Percentiles rank a stretch among this genome's conserved stretches.
phyloP scores from a whole-genome alignment of 2,888 invertebrate genomes.

The Andrena dorsata region DNA sequence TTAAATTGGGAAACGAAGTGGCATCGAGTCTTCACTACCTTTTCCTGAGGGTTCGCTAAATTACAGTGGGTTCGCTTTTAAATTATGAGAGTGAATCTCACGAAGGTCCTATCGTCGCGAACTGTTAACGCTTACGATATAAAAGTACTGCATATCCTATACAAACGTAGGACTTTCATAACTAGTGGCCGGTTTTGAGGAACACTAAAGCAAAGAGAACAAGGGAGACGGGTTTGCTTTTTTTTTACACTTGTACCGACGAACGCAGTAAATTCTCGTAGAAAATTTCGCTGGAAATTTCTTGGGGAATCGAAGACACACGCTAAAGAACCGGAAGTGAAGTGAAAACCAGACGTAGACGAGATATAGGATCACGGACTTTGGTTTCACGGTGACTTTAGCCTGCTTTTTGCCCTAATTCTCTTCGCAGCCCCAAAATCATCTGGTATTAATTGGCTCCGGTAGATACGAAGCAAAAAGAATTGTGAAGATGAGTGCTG shows the following conservation, averaged over 20 bases:
- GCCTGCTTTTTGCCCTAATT: conserved; percentile 54
- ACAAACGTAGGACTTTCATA: conserved; percentile 75
- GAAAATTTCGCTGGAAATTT: conserved; percentile 29
- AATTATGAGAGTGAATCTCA: conserved; percentile 39
- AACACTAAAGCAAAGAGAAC: conserved; percentile 16
- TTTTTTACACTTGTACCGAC: conserved; percentile 54
- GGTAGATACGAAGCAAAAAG: neutral
- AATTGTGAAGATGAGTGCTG: too few relatives aligned
- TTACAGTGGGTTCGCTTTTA: too few relatives aligned
- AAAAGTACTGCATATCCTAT: conserved; percentile 78
- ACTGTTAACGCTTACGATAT: conserved; percentile 77
- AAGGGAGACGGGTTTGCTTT: conserved; percentile 50
- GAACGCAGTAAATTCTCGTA: conserved; percentile 36
- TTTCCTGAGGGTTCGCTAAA: neutral
- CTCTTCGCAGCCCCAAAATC: conserved; percentile 40
- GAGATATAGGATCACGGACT: conserved; percentile 16
- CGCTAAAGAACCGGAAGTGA: neutral
- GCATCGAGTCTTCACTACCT: neutral
- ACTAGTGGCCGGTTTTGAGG: conserved; percentile 52
- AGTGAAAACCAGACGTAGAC: conserved; percentile 9
- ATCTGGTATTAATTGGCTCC: neutral
- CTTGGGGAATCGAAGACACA: conserved; percentile 12
- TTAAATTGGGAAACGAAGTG: neutral
- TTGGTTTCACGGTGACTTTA: conserved; percentile 18
- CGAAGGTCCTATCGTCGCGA: conserved; percentile 69